Conservation (phyloP, 2,888 invertebrate genomes). For the Tiliacea citrago region DNA sequence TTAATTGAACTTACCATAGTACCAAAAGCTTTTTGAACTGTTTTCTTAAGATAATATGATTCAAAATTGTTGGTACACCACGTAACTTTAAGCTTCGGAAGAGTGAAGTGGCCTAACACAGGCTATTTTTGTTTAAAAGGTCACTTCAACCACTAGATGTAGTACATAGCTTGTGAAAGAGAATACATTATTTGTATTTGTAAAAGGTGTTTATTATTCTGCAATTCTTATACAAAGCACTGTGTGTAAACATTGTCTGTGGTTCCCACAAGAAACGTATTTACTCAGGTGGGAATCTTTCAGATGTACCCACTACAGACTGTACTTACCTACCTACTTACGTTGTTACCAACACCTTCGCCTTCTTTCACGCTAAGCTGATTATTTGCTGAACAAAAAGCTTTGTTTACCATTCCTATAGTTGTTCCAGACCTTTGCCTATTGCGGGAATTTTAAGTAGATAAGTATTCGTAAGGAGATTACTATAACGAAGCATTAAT, state of each 20-base stretch:
- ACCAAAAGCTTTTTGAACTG: too few species aligned
- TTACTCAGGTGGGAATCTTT: constrained; percentile 44
- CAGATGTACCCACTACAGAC: constrained; percentile 43
- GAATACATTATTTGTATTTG: too few species aligned
- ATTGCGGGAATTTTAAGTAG: constrained; percentile 60
- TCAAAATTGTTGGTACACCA: too few species aligned
- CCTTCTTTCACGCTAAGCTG: constrained; percentile 71
- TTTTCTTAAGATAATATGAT: too few species aligned
- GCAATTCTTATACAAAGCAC: constrained; percentile 3
- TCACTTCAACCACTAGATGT: too few species aligned
- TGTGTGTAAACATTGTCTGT: background rate
- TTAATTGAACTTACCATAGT: too few species aligned
- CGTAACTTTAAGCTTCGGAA: too few species aligned
- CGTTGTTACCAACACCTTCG: constrained; percentile 62
- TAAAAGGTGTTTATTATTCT: background rate
- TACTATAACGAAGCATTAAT: constrained; percentile 29
- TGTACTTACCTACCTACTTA: background rate
- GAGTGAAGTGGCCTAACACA: too few species aligned
- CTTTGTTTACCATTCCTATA: constrained; percentile 66
- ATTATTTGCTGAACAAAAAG: constrained; percentile 72
- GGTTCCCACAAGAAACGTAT: constrained; percentile 14
- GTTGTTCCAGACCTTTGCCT: constrained; percentile 58
- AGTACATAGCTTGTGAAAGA: too few species aligned
- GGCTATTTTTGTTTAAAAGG: too few species aligned
- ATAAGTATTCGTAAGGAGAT: constrained; percentile 62